Evolutionary conservation across 2,888 invertebrate genomes (phyloP).

Genomic region (Hermodice carunculata): DNA sequence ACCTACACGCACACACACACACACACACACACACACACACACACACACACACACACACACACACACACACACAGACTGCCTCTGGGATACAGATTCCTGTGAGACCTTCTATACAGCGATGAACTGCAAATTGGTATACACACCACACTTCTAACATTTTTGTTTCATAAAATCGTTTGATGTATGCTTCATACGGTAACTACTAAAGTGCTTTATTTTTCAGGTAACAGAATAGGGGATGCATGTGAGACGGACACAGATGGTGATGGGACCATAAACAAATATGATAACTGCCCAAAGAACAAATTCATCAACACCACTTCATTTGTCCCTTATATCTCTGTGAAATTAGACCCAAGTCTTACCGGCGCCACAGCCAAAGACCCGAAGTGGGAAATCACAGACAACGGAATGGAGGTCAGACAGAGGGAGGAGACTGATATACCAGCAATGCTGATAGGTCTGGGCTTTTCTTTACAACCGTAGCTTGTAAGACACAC

Average conservation of each 20-base stretch:
- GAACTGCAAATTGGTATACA: no score
- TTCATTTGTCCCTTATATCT: conserved; percentile 89
- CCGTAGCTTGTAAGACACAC: no score
- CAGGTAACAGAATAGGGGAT: conserved; percentile 77
- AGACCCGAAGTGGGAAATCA: conserved; percentile 94
- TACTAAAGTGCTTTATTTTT: no score
- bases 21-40: no score
- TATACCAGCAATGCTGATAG: conserved; percentile 54
- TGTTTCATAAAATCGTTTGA: no score
- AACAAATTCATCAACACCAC: conserved; percentile 91
- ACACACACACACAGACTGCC: no score
- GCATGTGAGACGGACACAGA: conserved; percentile 88
- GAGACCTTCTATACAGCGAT: no score
- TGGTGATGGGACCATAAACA: conserved; percentile 83
- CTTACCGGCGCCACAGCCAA: conserved; percentile 86
- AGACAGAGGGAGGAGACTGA: conserved; percentile 44
- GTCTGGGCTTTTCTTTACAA: conserved; percentile 31
- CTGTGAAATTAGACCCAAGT: conserved; percentile 90
- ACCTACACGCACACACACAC: no score
- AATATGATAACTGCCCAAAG: conserved; percentile 92
- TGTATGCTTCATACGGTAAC: no score
- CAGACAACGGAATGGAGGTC: conserved; percentile 84
- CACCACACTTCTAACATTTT: no score
- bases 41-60: no score
- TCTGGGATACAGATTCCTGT: no score